Percentiles rank a stretch among this genome's conserved stretches.
phyloP scores from a whole-genome alignment of 1,140 invertebrate genomes.

The Neodiprion pinetum region DNA sequence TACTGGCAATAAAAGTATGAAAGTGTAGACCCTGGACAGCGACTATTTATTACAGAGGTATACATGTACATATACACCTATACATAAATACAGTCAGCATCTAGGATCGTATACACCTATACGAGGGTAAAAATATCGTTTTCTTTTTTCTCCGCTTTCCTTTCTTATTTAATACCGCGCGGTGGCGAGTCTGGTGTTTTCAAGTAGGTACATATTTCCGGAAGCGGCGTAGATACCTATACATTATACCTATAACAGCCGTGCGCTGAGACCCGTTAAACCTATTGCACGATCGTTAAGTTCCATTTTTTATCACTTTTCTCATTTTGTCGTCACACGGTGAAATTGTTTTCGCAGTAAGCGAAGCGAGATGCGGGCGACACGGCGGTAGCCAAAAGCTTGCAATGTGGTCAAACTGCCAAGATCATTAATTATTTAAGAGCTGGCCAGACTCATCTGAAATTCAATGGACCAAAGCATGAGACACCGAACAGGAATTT shows the following conservation, averaged over 20 bases:
- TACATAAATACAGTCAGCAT: too few relatives aligned
- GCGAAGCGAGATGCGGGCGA: too few relatives aligned
- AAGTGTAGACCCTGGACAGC: background rate
- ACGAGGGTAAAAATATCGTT: background rate
- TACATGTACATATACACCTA: background rate
- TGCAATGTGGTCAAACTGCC: background rate
- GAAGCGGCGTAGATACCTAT: too few relatives aligned
- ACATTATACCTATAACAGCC: too few relatives aligned
- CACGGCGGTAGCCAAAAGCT: background rate
- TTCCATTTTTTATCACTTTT: too few relatives aligned
- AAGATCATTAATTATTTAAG: conserved; percentile 1
- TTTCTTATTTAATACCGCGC: background rate
- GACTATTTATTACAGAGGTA: background rate
- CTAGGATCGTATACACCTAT: too few relatives aligned
- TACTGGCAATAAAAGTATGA: background rate
- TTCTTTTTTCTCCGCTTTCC: background rate
- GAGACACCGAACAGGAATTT: background rate
- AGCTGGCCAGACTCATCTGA: background rate
- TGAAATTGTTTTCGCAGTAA: too few relatives aligned
- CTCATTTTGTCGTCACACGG: too few relatives aligned
- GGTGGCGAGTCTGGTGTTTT: too few relatives aligned
- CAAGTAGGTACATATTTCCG: too few relatives aligned
- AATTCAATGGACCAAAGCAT: background rate
- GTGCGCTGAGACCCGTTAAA: too few relatives aligned
- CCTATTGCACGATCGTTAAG: too few relatives aligned